Evolutionary conservation across 2,888 invertebrate species (phyloP), one percentile per base, ranked within the genome.

Genomic region (Tachystola acroxantha): DNA sequence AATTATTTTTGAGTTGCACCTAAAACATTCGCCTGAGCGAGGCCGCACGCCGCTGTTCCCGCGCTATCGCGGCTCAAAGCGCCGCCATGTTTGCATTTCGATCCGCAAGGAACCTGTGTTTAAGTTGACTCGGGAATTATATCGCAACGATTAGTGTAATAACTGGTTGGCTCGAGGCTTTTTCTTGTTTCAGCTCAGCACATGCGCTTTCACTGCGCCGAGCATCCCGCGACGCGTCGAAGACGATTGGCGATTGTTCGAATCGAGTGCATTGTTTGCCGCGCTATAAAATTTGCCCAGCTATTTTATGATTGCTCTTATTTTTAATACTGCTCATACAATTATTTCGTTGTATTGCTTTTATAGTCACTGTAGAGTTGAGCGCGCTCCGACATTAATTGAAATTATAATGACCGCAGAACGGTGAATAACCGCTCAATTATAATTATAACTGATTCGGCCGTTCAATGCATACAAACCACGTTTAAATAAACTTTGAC

Each of bases 41-140:
- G 46, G 33, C 57, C 51, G 70, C 64, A 67, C 62, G 52, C 53
- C 57, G 51, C 53, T 45, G 63, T 75, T 75, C 74, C 72, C 78
- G 73, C 73, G 75, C 74, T 66, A 63, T 69, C 59, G 10, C 57
- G 49, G 46, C 66, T 76, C 84, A 86, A 87, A 87, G 84, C 69
- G 65, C 80, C 82, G 85, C 81, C 85, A 85, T 88, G 87, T 88
- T 88, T 88, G 86, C 84, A 77, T 87, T 87, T 81, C 86, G 81
- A 79, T 80, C 77, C 70, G 77, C 81, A 76, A 78, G 69, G 77
- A 79, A 85, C 86, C 86, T 84, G 87, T 87, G 86, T 86, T 88
- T 86, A 88, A 81, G 81, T 84, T 84, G 80, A 85, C 82, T 84
- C 68, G 72, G 79, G 84, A 86, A 87, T 87, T 85, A 87, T 88